phyloP scores from a whole-genome alignment of 2,113 vertebrate genomes.

The Nerophis ophidion region DNA sequence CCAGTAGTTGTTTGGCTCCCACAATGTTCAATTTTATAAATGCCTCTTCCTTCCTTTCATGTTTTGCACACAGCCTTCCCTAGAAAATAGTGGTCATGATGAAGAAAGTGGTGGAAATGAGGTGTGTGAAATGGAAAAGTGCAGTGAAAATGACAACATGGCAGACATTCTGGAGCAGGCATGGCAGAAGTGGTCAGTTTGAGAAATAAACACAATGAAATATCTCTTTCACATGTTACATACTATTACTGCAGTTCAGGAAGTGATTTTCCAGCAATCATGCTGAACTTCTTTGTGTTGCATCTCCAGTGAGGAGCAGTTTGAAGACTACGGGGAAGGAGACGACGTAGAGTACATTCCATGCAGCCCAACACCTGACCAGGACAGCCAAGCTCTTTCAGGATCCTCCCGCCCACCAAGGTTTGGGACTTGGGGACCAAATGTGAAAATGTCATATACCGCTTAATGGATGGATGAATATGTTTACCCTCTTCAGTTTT shows the following conservation, averaged over 20 bases:
- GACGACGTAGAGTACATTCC: constrained; percentile 88
- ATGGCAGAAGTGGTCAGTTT: constrained; percentile 50
- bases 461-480: too few species aligned
- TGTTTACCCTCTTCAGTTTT: too few species aligned
- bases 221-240: too few species aligned
- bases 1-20: too few species aligned
- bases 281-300: too few species aligned
- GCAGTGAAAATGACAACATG: constrained; percentile 72
- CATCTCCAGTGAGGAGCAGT: constrained; percentile 85
- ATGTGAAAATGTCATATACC: too few species aligned
- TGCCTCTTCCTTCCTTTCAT: constrained; percentile 52
- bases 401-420: constrained; percentile 92
- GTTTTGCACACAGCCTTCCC: constrained; percentile 72
- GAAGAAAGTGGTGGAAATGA: constrained; percentile 53
- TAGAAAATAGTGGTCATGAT: constrained; percentile 67
- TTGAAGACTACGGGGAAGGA: constrained; percentile 95
- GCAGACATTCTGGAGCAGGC: constrained; percentile 63
- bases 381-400: constrained; percentile 85
- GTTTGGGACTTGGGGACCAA: constrained; percentile 55
- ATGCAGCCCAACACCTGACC: constrained; percentile 88
- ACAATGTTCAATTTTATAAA: too few species aligned
- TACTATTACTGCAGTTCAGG: too few species aligned
- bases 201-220: not conserved
- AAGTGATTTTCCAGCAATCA: too few species aligned
- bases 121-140: constrained; percentile 87